Evolutionary conservation across 2,113 vertebrate genomes (phyloP).

Genomic region (Nanorana parkeri): DNA sequence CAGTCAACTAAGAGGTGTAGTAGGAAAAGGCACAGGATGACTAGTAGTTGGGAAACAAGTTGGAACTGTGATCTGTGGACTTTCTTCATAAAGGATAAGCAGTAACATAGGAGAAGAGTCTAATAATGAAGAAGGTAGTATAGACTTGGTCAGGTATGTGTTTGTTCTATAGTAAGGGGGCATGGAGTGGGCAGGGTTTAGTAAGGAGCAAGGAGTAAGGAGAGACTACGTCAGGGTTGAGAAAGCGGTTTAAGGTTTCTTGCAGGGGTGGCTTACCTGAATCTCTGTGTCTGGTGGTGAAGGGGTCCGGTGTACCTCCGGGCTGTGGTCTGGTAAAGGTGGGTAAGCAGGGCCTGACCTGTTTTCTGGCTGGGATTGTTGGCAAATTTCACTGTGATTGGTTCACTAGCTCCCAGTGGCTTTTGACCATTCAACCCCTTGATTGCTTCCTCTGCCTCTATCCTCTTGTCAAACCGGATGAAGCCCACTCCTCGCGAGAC

Average conservation of each 20-base stretch:
- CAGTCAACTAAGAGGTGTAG: too few relatives aligned
- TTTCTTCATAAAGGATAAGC: too few relatives aligned
- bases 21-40: too few relatives aligned
- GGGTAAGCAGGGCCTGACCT: slow-evolving; percentile 90
- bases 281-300: slow-evolving; percentile 92
- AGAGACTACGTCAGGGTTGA: not conserved
- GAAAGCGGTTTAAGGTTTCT: not conserved
- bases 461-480: slow-evolving; percentile 96
- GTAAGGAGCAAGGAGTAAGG: not conserved
- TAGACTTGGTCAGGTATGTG: not conserved
- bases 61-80: too few relatives aligned
- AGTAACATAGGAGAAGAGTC: too few relatives aligned
- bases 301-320: slow-evolving; percentile 89
- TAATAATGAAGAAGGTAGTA: too few relatives aligned
- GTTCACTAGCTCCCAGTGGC: slow-evolving; percentile 87
- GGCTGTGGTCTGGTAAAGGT: slow-evolving; percentile 91
- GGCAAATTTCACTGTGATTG: slow-evolving; percentile 96
- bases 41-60: too few relatives aligned
- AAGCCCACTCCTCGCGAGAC: slow-evolving; percentile 94
- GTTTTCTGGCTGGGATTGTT: slow-evolving; percentile 97
- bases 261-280: slow-evolving; percentile 78
- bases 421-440: slow-evolving; percentile 95
- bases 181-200: not conserved
- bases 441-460: slow-evolving; percentile 95
- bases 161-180: not conserved